Percentiles rank a stretch among this genome's conserved stretches.
These are phyloP conservation scores for Cynocephalus volans DNA, from an alignment of 2,113 vertebrate species.

Conservation along the genomic window DNA sequence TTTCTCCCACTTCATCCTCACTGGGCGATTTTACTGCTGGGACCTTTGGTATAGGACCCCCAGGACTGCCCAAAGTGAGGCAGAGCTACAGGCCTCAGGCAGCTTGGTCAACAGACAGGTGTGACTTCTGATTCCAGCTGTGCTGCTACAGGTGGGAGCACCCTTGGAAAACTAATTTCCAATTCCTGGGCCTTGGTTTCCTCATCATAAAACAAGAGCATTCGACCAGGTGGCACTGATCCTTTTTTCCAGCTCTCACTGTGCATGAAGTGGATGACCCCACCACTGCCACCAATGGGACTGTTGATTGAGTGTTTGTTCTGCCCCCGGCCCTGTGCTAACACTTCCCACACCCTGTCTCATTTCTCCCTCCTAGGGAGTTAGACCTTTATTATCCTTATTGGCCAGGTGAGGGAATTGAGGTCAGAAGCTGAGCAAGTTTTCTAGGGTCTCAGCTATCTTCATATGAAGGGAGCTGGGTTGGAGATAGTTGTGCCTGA, in stretches of 20 bases:
- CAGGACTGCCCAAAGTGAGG: rapidly evolving
- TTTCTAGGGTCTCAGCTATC: background rate
- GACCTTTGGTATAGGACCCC: background rate
- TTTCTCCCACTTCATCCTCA: background rate
- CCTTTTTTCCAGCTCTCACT: background rate
- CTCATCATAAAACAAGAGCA: background rate
- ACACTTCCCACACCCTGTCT: background rate
- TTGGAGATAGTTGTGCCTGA: background rate
- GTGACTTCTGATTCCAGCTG: rapidly evolving
- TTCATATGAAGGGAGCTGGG: background rate
- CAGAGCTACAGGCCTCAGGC: background rate
- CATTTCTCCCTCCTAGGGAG: background rate
- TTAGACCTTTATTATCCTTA: background rate
- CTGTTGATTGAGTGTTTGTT: background rate
- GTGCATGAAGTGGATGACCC: background rate
- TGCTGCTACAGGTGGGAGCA: rapidly evolving
- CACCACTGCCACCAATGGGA: rapidly evolving
- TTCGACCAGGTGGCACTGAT: background rate
- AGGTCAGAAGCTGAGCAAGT: background rate
- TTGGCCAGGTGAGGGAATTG: background rate
- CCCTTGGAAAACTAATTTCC: background rate
- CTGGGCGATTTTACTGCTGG: background rate
- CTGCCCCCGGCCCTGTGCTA: rapidly evolving
- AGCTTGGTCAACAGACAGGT: background rate
- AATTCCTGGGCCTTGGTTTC: background rate